These are phyloP conservation scores for Sinocyclocheilus anophthalmus DNA, from an alignment of 2,113 vertebrate species.

Conservation along the genomic window DNA sequence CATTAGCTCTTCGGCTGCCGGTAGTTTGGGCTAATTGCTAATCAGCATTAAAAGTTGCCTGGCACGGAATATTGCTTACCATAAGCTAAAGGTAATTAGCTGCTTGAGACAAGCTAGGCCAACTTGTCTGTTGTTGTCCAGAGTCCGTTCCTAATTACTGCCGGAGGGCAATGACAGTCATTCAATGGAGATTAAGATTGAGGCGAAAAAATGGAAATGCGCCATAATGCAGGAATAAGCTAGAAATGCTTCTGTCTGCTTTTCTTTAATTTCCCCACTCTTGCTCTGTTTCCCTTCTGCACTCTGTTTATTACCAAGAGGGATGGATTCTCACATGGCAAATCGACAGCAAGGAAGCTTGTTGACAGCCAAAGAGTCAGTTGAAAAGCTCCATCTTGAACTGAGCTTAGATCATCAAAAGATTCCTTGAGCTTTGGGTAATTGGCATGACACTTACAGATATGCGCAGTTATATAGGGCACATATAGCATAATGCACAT, in stretches of 20 bases:
- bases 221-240: constrained; percentile 74
- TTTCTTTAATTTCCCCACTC: constrained; percentile 66
- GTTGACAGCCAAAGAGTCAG: constrained; percentile 49
- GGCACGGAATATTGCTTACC: constrained; percentile 80
- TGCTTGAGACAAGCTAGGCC: constrained; percentile 73
- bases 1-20: constrained; percentile 76
- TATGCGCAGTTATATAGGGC: not conserved
- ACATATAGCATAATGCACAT: not conserved
- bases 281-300: constrained; percentile 47
- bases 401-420: constrained; percentile 46
- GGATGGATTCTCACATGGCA: constrained; percentile 60
- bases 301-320: constrained; percentile 62
- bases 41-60: constrained; percentile 82
- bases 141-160: constrained; percentile 78
- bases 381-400: constrained; percentile 44
- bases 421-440: constrained; percentile 35
- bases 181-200: constrained; percentile 79
- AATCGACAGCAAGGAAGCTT: constrained; percentile 53
- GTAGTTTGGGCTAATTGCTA: constrained; percentile 81
- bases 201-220: constrained; percentile 74
- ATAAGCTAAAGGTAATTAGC: constrained; percentile 82
- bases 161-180: constrained; percentile 76
- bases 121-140: constrained; percentile 78
- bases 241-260: constrained; percentile 71
- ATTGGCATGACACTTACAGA: not conserved